phyloP scores from a whole-genome alignment of 53 echinoderm and acorn worm genomes.

The Paelopatides confundens region DNA sequence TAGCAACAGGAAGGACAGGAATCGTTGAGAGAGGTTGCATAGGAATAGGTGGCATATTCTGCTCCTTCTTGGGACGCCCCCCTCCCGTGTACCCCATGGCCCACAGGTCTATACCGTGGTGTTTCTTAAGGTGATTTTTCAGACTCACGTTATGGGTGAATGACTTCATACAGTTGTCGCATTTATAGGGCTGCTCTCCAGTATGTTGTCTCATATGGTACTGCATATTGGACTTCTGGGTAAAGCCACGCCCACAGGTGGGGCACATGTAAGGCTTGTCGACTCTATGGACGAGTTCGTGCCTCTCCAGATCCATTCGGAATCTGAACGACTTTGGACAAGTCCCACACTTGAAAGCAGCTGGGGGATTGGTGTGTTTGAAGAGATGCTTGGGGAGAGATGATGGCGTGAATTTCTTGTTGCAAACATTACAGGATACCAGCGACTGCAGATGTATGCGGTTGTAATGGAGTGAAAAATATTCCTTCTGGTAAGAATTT shows the following conservation, averaged over 20 bases:
- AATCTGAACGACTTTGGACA: constrained; percentile 70
- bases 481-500: constrained; percentile 64
- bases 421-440: constrained; percentile 63
- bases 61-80: constrained; percentile 38
- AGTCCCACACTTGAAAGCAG: constrained; percentile 59
- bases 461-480: constrained; percentile 60
- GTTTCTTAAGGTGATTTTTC: constrained; percentile 92
- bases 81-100: constrained; percentile 46
- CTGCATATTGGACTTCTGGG: constrained; percentile 83
- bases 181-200: constrained; percentile 88
- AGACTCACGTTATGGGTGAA: constrained; percentile 97
- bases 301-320: constrained; percentile 65
- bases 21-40: too few relatives aligned
- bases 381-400: constrained; percentile 46
- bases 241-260: constrained; percentile 87
- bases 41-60: background rate
- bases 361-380: constrained; percentile 58
- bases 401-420: constrained; percentile 66
- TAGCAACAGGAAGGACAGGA: background rate
- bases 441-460: constrained; percentile 48
- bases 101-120: constrained; percentile 93
- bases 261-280: constrained; percentile 86
- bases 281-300: constrained; percentile 70
- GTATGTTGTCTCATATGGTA: constrained; percentile 88
- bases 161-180: constrained; percentile 75